phyloP scores from a whole-genome alignment of 1,140 invertebrate species.

The Nautilus pompilius region DNA sequence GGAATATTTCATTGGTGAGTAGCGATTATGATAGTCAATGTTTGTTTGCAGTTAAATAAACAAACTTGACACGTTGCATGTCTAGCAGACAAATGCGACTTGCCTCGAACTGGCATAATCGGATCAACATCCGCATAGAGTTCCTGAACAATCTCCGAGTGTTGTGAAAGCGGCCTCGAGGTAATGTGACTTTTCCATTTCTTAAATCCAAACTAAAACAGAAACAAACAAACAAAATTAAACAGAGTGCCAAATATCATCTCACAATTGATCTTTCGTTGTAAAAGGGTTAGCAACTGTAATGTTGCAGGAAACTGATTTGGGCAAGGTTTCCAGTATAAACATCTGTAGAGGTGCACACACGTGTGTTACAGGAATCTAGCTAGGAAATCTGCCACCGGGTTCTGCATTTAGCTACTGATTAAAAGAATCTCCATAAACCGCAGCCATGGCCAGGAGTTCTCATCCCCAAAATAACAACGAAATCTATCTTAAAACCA shows the following conservation, averaged over 20 bases:
- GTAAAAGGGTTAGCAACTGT: not conserved
- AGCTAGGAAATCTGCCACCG: too few relatives aligned
- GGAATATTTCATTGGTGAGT: not conserved
- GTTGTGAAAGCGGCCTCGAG: constrained; percentile 29
- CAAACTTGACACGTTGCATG: not conserved
- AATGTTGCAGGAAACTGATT: not conserved
- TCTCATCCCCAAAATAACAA: too few relatives aligned
- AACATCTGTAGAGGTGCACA: too few relatives aligned
- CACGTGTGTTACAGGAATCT: too few relatives aligned
- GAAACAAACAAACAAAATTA: not conserved
- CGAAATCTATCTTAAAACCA: too few relatives aligned
- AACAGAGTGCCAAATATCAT: not conserved
- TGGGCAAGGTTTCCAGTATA: too few relatives aligned
- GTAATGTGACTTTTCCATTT: constrained; percentile 53
- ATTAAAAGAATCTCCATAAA: too few relatives aligned
- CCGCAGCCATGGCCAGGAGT: too few relatives aligned
- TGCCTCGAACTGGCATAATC: constrained; percentile 27
- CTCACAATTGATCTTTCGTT: not conserved
- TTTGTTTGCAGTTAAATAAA: not conserved
- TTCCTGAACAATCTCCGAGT: constrained; percentile 46
- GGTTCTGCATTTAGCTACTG: too few relatives aligned
- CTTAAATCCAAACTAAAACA: constrained; percentile 47
- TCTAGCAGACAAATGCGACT: not conserved
- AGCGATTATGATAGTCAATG: not conserved
- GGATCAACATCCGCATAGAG: constrained; percentile 39